These are phyloP conservation scores for Chaetogeoica ovagalla DNA, from an alignment of 2,888 invertebrate species.

Conservation along the genomic window DNA sequence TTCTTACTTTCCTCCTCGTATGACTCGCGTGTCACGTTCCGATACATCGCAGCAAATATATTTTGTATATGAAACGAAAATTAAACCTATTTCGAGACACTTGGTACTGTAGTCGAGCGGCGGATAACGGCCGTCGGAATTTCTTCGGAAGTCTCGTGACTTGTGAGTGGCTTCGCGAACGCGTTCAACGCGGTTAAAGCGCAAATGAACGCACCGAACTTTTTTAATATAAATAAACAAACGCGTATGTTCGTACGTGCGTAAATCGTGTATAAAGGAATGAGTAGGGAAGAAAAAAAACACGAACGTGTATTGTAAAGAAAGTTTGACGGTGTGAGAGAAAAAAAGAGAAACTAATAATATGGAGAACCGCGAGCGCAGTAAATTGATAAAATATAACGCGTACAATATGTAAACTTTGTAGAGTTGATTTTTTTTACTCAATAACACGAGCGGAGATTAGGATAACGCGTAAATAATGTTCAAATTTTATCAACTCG, in stretches of 20 bases:
- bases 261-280: neutral
- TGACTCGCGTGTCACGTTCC: too few species aligned
- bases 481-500: too few species aligned
- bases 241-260: neutral
- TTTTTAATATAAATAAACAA: slow-evolving; percentile 34
- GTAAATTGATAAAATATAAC: slow-evolving; percentile 4
- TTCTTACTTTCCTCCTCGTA: too few species aligned
- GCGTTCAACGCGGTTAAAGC: neutral
- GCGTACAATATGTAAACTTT: neutral
- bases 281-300: neutral
- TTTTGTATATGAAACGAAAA: too few species aligned
- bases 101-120: too few species aligned
- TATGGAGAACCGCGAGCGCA: neutral
- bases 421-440: slow-evolving; percentile 3
- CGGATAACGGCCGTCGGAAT: too few species aligned
- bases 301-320: neutral
- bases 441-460: too few species aligned
- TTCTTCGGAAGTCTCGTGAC: neutral
- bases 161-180: neutral
- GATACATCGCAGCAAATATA: too few species aligned
- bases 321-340: neutral
- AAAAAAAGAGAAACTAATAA: neutral
- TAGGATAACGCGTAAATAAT: too few species aligned
- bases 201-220: neutral
- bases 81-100: too few species aligned